Evolutionary conservation across 2,113 vertebrate species (phyloP).

Genomic region (Lethenteron camtschaticum): DNA sequence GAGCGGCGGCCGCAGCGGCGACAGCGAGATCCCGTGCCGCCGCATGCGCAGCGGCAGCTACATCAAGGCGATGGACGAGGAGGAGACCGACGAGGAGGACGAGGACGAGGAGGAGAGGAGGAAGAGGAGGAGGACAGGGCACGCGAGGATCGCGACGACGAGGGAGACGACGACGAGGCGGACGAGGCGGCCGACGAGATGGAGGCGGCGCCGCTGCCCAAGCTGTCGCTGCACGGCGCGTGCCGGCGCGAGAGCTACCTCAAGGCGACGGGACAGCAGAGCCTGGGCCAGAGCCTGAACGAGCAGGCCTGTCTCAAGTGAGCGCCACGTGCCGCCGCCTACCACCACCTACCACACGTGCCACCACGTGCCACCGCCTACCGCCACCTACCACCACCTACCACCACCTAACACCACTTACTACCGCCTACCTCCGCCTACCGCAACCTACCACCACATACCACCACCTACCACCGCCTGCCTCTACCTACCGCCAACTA

Average conservation of each 20-base stretch:
- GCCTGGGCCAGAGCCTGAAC: conserved; percentile 40
- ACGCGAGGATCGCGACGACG: neutral
- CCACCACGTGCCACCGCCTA: too few species aligned
- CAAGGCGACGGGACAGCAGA: conserved; percentile 77
- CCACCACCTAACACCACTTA: too few species aligned
- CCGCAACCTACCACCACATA: too few species aligned
- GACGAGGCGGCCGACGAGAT: neutral
- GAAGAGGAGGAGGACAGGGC: neutral
- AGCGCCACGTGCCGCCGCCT: too few species aligned
- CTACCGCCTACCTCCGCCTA: too few species aligned
- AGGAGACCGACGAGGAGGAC: conserved; percentile 14
- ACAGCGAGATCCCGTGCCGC: conserved; percentile 63
- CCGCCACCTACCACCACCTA: too few species aligned
- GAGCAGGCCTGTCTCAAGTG: too few species aligned
- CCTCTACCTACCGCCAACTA: too few species aligned
- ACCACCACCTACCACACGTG: too few species aligned
- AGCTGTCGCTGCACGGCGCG: conserved; percentile 76
- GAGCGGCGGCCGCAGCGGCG: conserved; percentile 37
- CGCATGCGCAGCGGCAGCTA: conserved; percentile 98
- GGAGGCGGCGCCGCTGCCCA: conserved; percentile 77
- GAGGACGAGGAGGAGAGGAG: conserved; percentile 2
- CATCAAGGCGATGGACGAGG: conserved; percentile 97
- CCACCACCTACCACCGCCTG: too few species aligned
- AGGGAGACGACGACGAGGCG: neutral
- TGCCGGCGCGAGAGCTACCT: conserved; percentile 96